A percentile compares a stretch with the other conserved stretches of the same genome.
These are phyloP conservation scores for Caradrina clavipalpis DNA, from an alignment of 2,888 invertebrate genomes.

Conservation along the genomic window DNA sequence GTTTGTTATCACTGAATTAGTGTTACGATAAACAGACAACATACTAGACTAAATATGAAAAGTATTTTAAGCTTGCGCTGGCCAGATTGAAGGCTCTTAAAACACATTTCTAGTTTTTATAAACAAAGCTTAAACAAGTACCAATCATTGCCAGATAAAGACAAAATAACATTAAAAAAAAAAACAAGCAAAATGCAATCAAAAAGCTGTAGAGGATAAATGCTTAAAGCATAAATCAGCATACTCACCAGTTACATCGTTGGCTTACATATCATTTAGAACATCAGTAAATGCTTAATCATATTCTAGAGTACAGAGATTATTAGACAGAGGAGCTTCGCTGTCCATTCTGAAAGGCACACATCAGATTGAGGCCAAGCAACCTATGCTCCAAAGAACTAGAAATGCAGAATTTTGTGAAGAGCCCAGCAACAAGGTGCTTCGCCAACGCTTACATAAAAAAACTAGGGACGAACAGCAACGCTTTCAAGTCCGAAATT, in stretches of 20 bases:
- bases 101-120: not conserved
- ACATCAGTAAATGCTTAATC: constrained; percentile 39
- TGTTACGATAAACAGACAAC: constrained; percentile 27
- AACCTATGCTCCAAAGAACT: constrained; percentile 10
- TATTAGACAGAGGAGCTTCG: constrained; percentile 30
- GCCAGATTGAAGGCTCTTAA: constrained; percentile 2
- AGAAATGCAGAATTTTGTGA: constrained; percentile 10
- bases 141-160: constrained; percentile 3
- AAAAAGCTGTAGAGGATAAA: constrained; percentile 18
- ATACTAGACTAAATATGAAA: constrained; percentile 14
- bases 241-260: constrained; percentile 24
- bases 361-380: constrained; percentile 17
- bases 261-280: constrained; percentile 31
- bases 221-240: constrained; percentile 25
- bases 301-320: constrained; percentile 24
- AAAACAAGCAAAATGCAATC: not conserved
- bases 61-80: constrained; percentile 1
- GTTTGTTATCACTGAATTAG: constrained; percentile 10
- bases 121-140: constrained; percentile 3
- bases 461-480: constrained; percentile 32
- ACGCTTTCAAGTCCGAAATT: constrained; percentile 26
- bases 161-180: constrained; percentile 1
- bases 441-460: constrained; percentile 30
- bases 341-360: constrained; percentile 1
- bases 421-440: constrained; percentile 15